Percentiles rank a stretch among this genome's conserved stretches.
phyloP scores from a whole-genome alignment of 2,797 vertebrate genomes.

The Tangara arthus region DNA sequence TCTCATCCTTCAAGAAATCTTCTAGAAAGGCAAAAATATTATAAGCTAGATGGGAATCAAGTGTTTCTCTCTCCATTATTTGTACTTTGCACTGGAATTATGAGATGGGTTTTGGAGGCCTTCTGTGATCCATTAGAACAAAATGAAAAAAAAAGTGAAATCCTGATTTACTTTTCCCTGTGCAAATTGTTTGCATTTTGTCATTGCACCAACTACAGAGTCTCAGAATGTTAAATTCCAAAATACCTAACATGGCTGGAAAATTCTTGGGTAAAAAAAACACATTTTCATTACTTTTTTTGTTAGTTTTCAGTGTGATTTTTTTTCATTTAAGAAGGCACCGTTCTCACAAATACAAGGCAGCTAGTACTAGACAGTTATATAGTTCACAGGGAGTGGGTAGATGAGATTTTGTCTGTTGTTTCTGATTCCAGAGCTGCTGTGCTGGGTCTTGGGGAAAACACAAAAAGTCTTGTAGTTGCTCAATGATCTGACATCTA shows the following conservation, averaged over 20 bases:
- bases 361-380: neutral
- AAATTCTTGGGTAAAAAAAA: neutral
- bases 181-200: neutral
- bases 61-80: neutral
- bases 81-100: neutral
- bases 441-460: neutral
- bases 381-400: neutral
- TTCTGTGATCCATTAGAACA: neutral
- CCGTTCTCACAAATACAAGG: neutral
- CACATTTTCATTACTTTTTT: neutral
- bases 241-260: neutral
- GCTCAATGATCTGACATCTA: neutral
- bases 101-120: neutral
- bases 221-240: neutral
- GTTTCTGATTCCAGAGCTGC: neutral
- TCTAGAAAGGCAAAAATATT: neutral
- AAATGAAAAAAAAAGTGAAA: neutral
- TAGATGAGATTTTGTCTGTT: neutral
- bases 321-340: neutral
- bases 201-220: neutral
- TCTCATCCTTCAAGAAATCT: neutral
- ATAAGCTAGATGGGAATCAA: neutral
- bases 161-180: neutral
- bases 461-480: neutral
- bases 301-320: neutral